Evolutionary conservation across 1,140 invertebrate species (phyloP).

Genomic region (Radopholus similis): DNA sequence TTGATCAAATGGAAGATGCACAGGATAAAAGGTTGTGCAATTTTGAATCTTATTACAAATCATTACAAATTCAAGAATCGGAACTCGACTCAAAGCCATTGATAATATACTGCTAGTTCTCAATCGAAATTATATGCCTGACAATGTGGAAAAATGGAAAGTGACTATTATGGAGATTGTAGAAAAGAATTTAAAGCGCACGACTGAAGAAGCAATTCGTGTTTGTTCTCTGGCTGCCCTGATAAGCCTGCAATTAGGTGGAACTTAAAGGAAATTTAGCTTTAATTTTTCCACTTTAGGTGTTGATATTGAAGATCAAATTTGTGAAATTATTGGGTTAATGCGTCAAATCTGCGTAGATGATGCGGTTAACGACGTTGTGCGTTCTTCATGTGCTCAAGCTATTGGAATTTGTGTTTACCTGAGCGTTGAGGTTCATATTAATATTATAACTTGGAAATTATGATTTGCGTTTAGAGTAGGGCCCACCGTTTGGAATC

Average conservation of each 20-base stretch:
- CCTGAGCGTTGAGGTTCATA: slow-evolving; percentile 32
- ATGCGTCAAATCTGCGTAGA: slow-evolving; percentile 20
- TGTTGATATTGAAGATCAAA: slow-evolving; percentile 26
- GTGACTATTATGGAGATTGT: slow-evolving; percentile 29
- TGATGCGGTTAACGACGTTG: neutral
- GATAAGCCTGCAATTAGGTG: slow-evolving; percentile 34
- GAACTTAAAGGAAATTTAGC: slow-evolving; percentile 2
- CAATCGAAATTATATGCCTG: slow-evolving; percentile 32
- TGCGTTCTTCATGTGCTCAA: slow-evolving; percentile 31
- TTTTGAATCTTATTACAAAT: slow-evolving; percentile 27
- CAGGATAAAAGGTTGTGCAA: slow-evolving; percentile 38
- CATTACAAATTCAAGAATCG: slow-evolving; percentile 31
- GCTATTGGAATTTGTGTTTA: slow-evolving; percentile 41
- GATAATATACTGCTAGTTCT: slow-evolving; percentile 31
- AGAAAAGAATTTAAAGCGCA: slow-evolving; percentile 47
- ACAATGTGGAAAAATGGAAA: slow-evolving; percentile 40
- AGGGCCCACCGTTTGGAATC: slow-evolving; percentile 27
- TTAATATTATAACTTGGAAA: neutral
- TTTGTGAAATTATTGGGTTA: neutral
- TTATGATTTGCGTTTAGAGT: neutral
- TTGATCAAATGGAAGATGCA: slow-evolving; percentile 34
- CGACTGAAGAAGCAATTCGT: slow-evolving; percentile 27
- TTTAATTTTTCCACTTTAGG: slow-evolving; percentile 17
- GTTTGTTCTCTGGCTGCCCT: slow-evolving; percentile 33
- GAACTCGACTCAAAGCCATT: slow-evolving; percentile 29